These are phyloP conservation scores for Calypte anna DNA, from an alignment of 2,113 vertebrate genomes.

Conservation along the genomic window DNA sequence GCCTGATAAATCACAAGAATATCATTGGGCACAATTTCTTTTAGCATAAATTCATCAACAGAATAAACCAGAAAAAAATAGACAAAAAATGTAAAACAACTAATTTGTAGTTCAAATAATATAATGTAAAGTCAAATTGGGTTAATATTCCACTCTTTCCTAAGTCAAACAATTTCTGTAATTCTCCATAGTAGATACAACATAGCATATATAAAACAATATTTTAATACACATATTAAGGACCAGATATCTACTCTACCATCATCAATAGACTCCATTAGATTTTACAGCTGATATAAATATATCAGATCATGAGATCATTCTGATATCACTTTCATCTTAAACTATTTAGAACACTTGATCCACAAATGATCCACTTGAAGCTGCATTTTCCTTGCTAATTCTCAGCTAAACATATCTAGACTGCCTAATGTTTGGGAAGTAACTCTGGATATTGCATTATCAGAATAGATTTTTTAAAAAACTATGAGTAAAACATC, in stretches of 20 bases:
- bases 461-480: background rate
- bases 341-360: background rate
- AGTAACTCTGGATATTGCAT: background rate
- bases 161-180: background rate
- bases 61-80: background rate
- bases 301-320: background rate
- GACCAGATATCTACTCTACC: background rate
- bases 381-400: background rate
- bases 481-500: background rate
- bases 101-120: background rate
- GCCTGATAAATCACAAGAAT: background rate
- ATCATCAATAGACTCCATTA: background rate
- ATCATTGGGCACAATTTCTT: background rate
- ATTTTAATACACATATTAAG: background rate
- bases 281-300: background rate
- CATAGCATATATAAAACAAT: background rate
- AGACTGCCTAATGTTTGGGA: background rate
- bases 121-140: background rate
- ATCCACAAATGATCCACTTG: background rate
- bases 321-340: background rate
- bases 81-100: background rate
- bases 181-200: background rate
- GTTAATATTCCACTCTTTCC: background rate
- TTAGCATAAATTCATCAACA: background rate
- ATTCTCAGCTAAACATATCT: background rate